Evolutionary conservation across 2,888 invertebrate genomes (phyloP).

Genomic region (Lasiommata megera): DNA sequence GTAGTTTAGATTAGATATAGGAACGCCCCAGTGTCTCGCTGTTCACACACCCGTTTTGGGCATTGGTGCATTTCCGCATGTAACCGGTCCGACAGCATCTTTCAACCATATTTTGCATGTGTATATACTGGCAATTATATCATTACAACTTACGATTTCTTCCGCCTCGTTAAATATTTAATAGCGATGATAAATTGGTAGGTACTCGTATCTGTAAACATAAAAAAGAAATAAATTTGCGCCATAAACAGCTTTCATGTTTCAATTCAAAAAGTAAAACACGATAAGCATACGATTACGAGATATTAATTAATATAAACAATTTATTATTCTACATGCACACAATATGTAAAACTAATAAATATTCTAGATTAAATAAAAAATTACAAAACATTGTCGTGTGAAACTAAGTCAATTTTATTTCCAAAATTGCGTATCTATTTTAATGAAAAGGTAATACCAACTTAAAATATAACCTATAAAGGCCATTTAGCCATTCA

Average conservation of each 20-base stretch:
- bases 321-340: no score
- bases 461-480: no score
- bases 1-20: background rate
- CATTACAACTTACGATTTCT: background rate
- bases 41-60: conserved; percentile 17
- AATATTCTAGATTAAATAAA: no score
- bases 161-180: background rate
- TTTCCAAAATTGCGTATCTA: no score
- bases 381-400: no score
- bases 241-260: background rate
- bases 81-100: conserved; percentile 17
- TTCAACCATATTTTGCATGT: background rate
- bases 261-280: background rate
- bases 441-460: no score
- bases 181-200: background rate
- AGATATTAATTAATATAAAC: no score
- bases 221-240: background rate
- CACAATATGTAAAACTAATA: no score
- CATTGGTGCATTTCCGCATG: conserved; percentile 11
- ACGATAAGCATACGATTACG: no score
- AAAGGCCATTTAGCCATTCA: no score
- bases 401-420: no score
- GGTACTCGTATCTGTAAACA: background rate
- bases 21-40: background rate
- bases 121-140: background rate